Evolutionary conservation across 2,113 vertebrate species (phyloP), one percentile per base, ranked within the genome.

Genomic region (Hymenochirus boettgeri): DNA sequence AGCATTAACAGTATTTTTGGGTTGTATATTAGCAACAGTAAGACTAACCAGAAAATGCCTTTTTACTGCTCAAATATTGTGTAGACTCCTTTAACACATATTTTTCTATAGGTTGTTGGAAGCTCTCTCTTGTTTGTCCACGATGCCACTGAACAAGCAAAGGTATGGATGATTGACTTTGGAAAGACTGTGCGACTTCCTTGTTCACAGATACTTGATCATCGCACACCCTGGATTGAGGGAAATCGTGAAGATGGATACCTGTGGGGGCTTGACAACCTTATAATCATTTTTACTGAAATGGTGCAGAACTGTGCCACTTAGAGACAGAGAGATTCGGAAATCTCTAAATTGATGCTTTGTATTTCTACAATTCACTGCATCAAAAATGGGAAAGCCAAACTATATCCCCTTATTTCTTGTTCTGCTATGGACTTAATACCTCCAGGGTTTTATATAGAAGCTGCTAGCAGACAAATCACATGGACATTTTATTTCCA

Each of bases 121-220:
- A 95, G 92, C 70, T 95, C 93, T 7, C 79, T 96, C 17, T 86
- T 96, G 22, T 96, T 96, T 2, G 89, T 95, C 61, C 93, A 96
- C 0, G 92, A 96, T 56, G 71, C 82, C 31, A 86, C 88, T 0
- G 89, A 85, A 37, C 81, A 85, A 64, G 91, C 92, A 45, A 84
- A 78, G 25, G 90, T 96, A 27, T 93, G 93, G 92, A 96, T 96
- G 92, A 96, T 96, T 0, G 93, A 96, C 82, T 96, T 96, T 1
- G 93, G 93, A 64, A 96, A 96, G 79, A 96, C 92, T 0, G 84
- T 92, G 2, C 82, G 84, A 13, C 80, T 96, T 54, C 84, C 80
- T 0, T 72, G 72, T 7, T 73, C 79, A 17, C 82, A 75, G 58
- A 90, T 75, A 0, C 80, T 96, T 66, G 89, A 89, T 75, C 93